Percentiles rank a stretch among this genome's conserved stretches.
Conservation (phyloP, 2,888 invertebrate species). For the Chironomus tentans region DNA sequence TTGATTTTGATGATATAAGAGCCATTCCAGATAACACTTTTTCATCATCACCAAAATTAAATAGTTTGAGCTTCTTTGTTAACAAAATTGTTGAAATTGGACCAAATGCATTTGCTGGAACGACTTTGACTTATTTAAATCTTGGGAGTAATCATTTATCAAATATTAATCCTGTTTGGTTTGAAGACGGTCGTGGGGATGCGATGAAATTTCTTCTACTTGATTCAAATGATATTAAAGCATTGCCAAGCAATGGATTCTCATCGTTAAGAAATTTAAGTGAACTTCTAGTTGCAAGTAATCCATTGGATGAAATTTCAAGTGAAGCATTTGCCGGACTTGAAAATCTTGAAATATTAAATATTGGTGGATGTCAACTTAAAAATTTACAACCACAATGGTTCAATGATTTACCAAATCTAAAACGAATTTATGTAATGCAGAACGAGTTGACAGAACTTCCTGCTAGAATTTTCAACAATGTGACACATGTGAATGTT, state of each 20-base stretch:
- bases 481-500: neutral
- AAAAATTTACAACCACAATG: neutral
- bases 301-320: neutral
- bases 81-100: neutral
- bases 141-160: neutral
- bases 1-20: neutral
- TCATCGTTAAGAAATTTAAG: neutral
- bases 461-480: neutral
- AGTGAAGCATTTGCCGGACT: neutral
- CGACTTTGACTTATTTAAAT: neutral
- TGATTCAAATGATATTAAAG: neutral
- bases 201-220: neutral
- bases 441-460: neutral
- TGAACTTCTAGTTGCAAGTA: neutral
- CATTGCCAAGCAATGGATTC: neutral
- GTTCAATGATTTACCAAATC: neutral
- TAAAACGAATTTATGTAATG: neutral
- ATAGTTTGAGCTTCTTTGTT: neutral
- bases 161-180: neutral
- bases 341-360: neutral
- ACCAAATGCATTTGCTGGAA: neutral
- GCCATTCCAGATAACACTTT: neutral
- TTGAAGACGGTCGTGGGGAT: neutral
- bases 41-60: neutral
- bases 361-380: neutral